A percentile compares a stretch with the other conserved stretches of the same genome.
Conservation (phyloP, 2,113 vertebrate genomes). For the Eptesicus fuscus region DNA sequence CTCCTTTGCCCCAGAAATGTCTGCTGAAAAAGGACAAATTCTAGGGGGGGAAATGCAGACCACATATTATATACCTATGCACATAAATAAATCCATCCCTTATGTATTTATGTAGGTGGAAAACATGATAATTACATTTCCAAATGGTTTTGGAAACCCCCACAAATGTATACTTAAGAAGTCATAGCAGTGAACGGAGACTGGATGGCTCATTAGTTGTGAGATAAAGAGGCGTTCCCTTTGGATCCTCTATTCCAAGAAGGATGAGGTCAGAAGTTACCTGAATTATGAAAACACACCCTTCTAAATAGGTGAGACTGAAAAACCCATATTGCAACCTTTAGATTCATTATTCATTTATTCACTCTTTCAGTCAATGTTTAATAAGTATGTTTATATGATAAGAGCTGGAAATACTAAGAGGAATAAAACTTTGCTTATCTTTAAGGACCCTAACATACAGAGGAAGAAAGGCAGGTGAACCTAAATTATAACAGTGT, state of each 20-base stretch:
- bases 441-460: neutral
- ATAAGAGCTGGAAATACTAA: neutral
- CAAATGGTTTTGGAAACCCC: slow-evolving; percentile 67
- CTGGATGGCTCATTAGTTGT: slow-evolving; percentile 66
- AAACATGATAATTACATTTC: slow-evolving; percentile 75
- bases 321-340: neutral
- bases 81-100: slow-evolving; percentile 69
- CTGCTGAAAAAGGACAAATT: slow-evolving; percentile 56
- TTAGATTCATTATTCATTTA: slow-evolving; percentile 6
- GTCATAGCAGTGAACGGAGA: slow-evolving; percentile 55
- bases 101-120: slow-evolving; percentile 70
- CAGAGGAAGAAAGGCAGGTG: neutral
- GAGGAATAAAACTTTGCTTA: neutral
- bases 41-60: slow-evolving; percentile 13
- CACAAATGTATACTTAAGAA: slow-evolving; percentile 63
- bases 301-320: slow-evolving; percentile 9
- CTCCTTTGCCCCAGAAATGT: slow-evolving; percentile 62
- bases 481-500: neutral
- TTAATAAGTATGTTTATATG: neutral
- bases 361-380: neutral
- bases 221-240: slow-evolving; percentile 65
- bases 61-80: slow-evolving; percentile 49
- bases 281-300: neutral
- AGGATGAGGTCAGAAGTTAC: slow-evolving; percentile 51
- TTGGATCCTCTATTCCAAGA: slow-evolving; percentile 26